Base-by-base conservation (phyloP, 2,888 invertebrate species). In the Acanthoscelides obtectus region DNA sequence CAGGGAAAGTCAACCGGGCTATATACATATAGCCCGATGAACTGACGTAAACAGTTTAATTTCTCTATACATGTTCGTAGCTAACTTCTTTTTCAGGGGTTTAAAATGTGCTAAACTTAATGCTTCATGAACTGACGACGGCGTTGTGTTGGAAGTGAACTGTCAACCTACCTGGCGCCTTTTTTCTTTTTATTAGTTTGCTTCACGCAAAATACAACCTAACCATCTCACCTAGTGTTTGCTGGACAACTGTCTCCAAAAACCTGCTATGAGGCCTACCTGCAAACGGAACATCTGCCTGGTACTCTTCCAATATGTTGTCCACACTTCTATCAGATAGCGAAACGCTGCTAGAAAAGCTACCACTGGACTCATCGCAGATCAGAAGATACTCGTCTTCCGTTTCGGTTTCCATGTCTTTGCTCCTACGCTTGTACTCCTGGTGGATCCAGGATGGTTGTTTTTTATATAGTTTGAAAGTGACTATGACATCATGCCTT, bases 271-370 rank as follows among this genome's bases (percentile, higher is more conserved):
- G 45, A 45, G 68, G 67, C 77, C 90, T 86, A 94, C 95, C 95
- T 86, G 95, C 95, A 87, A 95, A 95, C 75, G 95, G 95, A 75
- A 92, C 91, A 84, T 96, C 95, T 74, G 93, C 92, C 77, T 94
- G 91, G 84, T 91, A 94, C 85, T 95, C 94, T 86, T 95, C 94
- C 73, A 94, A 92, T 80, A 90, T 91, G 87, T 92, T 92, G 86
- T 95, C 95, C 77, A 93, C 92, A 83, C 94, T 94, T 82, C 89
- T 88, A 84, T 95, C 92, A 72, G 91, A 91, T 69, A 91, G 86
- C 2, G 92, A 92, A 69, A 92, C 89, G 82, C 90, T 91, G 77
- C 91, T 91, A 69, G 90, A 90, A 72, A 94, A 89, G 8, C 94
- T 94, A 69, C 93, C 93, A 78, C 92, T 92, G 77, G 92, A 92